phyloP scores from a whole-genome alignment of 2,113 vertebrate species.

The Xiphorhynchus elegans region DNA sequence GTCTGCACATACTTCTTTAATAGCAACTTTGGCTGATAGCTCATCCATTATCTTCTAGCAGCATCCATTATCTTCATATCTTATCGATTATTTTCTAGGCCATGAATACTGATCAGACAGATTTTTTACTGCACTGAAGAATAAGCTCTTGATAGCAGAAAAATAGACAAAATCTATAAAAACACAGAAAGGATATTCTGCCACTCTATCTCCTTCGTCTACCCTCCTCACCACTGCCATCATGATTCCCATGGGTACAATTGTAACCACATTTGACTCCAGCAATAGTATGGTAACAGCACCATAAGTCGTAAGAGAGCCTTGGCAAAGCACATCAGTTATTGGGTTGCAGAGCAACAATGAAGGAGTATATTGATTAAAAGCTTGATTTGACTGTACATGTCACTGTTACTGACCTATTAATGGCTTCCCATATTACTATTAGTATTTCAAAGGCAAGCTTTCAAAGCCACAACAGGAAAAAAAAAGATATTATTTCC shows the following conservation, averaged over 20 bases:
- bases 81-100: not conserved
- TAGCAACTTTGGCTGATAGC: not conserved
- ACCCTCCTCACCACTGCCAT: not conserved
- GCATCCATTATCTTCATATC: not conserved
- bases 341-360: not conserved
- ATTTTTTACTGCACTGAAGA: not conserved
- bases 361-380: not conserved
- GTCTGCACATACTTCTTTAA: not conserved
- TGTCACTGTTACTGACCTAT: not conserved
- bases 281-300: fast-evolving
- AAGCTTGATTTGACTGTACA: not conserved
- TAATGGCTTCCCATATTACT: not conserved
- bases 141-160: not conserved
- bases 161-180: not conserved
- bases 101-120: fast-evolving
- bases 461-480: not conserved
- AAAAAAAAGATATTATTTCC: not conserved
- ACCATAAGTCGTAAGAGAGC: not conserved
- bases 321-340: not conserved
- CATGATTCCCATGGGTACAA: not conserved
- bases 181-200: too few species aligned
- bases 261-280: fast-evolving
- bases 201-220: not conserved
- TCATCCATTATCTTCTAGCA: not conserved
- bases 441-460: not conserved